Evolutionary conservation across 1,140 invertebrate genomes (phyloP), one percentile per base, ranked within the genome.

Genomic region (Phymastichus coffea): DNA sequence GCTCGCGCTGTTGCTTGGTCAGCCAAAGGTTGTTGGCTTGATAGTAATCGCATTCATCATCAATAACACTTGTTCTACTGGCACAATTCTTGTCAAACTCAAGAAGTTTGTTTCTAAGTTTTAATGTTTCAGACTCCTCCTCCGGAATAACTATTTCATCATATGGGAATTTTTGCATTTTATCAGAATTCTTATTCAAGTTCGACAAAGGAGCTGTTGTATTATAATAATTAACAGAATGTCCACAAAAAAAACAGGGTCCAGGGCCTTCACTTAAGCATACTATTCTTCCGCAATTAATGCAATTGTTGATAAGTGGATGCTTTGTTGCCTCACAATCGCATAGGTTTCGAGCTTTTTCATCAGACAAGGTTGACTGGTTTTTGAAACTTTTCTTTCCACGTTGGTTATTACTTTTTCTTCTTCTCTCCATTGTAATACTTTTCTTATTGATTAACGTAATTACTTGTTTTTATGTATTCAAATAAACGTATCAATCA

Each of bases 181-280:
- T 23, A 48, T 54, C 41, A 2, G 23, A 23, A 9, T 61, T n/a
- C 14, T 54, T 41, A 28, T 12, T 17, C 3, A 33, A 35, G 7
- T 61, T 28, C 14, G 15, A 12, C 12, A 33, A 6, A 15, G 4
- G 2, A 10, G 40, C 0, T 17, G 35, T 12, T 12, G 49, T 17
- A 15, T 55, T 26, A 17, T 49, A 19, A 30, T 61, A 56, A 49
- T 8, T 9, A 26, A 94, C 94, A 62, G 92, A 74, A 66, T 87
- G 85, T 2, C 87, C 90, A 82, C 98, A 99, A 70, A 91, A 96
- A 10, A 97, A 83, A 75, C 97, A 99, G 1, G 94, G 93, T 1
- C 97, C 97, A 30, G 94, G 89, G 2, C 97, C 96, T 82, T 99
- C 97, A 81, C 98, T 95, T 52, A 86, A 84, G 80, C 97, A 99